Evolutionary conservation across 2,797 vertebrate genomes (phyloP), one percentile per base, ranked within the genome.

Genomic region (Microhierax caerulescens): DNA sequence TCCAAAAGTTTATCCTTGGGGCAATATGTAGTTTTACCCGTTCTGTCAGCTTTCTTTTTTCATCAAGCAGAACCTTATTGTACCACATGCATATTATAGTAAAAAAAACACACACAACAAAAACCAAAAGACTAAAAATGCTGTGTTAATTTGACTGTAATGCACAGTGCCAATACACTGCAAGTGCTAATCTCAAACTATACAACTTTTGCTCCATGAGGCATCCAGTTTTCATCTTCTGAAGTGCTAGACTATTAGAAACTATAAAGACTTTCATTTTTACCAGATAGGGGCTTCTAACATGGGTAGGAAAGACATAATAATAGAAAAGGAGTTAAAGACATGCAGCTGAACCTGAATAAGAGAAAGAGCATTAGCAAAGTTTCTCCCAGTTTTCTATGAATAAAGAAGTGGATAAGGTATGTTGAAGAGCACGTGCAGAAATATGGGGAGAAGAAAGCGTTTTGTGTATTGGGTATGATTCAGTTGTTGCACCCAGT

Each of bases 1-100:
- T 96, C 64, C 65, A 83, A 32, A 95, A 90, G 53, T 93, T 90
- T 88, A 68, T 64, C 88, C 92, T 74, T 9, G 6, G 23, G 93
- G 93, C 79, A 53, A 16, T 15, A 77, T 25, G 15, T 10, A 85
- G 48, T 70, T 88, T 91, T 47, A 80, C 13, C 39, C 34, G n/a
- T 89, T 59, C 81, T 60, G 20, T 57, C 60, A 68, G 37, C 11
- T 75, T 76, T 5, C 17, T 61, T 43, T 83, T 69, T 72, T 75
- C 36, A 63, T 59, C 51, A 72, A 53, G 28, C 28, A 85, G 53
- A 90, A 87, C 80, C 36, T 28, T 84, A 10, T 2, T 27, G 34
- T 34, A 85, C 14, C 9, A 63, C 12, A 34, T 8, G 25, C 21
- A 68, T 37, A 86, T 48, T 64, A 47, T 3, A 2, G 27, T 20